These are phyloP conservation scores for Parasteatoda tepidariorum DNA, from an alignment of 1,140 invertebrate genomes.

Conservation along the genomic window DNA sequence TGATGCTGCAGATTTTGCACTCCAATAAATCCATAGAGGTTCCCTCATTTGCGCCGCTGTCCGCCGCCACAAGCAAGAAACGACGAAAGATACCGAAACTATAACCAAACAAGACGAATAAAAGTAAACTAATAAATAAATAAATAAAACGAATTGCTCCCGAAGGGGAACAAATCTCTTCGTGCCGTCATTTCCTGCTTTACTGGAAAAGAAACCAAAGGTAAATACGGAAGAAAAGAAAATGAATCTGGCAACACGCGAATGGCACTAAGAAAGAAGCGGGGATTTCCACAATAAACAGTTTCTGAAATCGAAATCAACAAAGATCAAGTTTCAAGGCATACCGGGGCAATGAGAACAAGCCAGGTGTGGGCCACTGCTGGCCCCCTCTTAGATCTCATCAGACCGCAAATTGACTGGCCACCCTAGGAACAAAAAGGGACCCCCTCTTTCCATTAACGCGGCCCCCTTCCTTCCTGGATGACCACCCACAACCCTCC, in stretches of 20 bases:
- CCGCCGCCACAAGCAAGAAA: constrained; percentile 19
- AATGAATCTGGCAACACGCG: constrained; percentile 56
- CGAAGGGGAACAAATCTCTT: background rate
- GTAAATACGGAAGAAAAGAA: constrained; percentile 51
- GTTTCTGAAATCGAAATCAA: constrained; percentile 59
- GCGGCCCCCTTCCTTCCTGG: constrained; percentile 24
- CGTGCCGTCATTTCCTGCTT: constrained; percentile 1
- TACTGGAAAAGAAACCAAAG: background rate
- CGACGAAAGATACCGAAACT: background rate
- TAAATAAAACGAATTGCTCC: background rate
- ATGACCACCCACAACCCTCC: constrained; percentile 6
- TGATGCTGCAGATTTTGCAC: constrained; percentile 59
- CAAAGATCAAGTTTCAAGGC: constrained; percentile 59
- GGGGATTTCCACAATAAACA: constrained; percentile 50
- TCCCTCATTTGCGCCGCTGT: constrained; percentile 9
- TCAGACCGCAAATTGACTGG: constrained; percentile 59
- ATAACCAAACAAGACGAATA: constrained; percentile 28
- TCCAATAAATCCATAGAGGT: constrained; percentile 27
- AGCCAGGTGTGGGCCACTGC: constrained; percentile 26
- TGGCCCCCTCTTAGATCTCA: constrained; percentile 38
- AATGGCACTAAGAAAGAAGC: background rate
- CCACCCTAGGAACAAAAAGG: constrained; percentile 52
- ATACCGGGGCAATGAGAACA: constrained; percentile 37
- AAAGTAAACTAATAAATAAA: background rate
- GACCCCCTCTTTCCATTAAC: constrained; percentile 51